These are phyloP conservation scores for Pandemis corylana DNA, from an alignment of 2,888 invertebrate species.

Conservation along the genomic window DNA sequence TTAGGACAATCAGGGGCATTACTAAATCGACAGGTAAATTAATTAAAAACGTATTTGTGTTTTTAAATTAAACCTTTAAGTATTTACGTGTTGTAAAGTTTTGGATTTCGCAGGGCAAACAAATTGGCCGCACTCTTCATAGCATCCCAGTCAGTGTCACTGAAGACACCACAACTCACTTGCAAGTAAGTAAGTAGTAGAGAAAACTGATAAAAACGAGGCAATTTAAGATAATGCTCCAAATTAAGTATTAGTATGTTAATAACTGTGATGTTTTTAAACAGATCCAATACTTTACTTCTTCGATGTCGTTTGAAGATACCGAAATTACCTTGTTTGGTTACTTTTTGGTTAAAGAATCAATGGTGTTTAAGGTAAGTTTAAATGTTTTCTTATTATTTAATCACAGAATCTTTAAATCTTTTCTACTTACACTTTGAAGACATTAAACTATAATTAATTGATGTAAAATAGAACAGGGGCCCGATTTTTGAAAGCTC, in stretches of 20 bases:
- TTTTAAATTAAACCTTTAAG: neutral
- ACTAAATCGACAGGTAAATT: constrained; percentile 28
- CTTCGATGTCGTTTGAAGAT: constrained; percentile 62
- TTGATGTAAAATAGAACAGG: too few relatives aligned
- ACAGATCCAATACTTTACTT: constrained; percentile 74
- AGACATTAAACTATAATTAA: too few relatives aligned
- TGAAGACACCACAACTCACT: neutral
- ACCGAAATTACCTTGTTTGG: constrained; percentile 66
- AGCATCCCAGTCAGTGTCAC: neutral
- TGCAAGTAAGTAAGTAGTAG: neutral
- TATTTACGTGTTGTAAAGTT: neutral
- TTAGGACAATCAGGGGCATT: constrained; percentile 23
- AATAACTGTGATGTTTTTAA: constrained; percentile 35
- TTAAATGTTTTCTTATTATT: too few relatives aligned
- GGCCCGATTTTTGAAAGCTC: too few relatives aligned
- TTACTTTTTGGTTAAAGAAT: constrained; percentile 67
- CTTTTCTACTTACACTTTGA: too few relatives aligned
- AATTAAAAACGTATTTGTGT: neutral
- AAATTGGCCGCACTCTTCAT: constrained; percentile 1
- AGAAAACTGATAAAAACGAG: neutral
- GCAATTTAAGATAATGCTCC: too few relatives aligned
- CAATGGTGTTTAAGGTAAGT: constrained; percentile 46
- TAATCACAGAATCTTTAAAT: too few relatives aligned
- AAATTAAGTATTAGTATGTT: too few relatives aligned
- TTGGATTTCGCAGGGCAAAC: neutral